These are phyloP conservation scores for Triplophysa tibetana DNA, from an alignment of 2,113 vertebrate genomes.

Conservation along the genomic window DNA sequence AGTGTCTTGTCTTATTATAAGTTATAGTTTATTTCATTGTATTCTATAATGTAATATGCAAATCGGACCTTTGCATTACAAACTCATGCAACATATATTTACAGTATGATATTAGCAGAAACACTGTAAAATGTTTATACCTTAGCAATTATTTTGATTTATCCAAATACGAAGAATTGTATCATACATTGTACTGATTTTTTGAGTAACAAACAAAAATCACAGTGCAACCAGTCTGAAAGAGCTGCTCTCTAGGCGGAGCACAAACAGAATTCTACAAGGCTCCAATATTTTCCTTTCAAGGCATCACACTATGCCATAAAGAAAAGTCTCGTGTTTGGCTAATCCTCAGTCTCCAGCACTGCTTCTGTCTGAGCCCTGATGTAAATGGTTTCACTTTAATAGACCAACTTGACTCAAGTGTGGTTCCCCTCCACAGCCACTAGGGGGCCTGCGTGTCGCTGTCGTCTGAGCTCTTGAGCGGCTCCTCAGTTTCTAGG, in stretches of 20 bases:
- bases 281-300: conserved; percentile 3
- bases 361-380: background rate
- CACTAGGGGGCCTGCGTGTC: conserved; percentile 74
- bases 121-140: conserved; percentile 40
- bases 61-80: conserved; percentile 19
- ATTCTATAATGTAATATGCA: background rate
- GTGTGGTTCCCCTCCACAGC: background rate
- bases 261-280: background rate
- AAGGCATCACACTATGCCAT: background rate
- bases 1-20: background rate
- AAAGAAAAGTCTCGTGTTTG: background rate
- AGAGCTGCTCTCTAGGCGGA: conserved; percentile 23
- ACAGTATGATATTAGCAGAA: conserved; percentile 11
- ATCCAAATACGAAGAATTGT: conserved; percentile 37
- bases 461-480: conserved; percentile 81
- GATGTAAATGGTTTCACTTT: conserved; percentile 9
- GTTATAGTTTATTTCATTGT: background rate
- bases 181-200: conserved; percentile 23
- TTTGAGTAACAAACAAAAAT: background rate
- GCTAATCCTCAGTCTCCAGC: background rate
- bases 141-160: conserved; percentile 2
- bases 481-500: conserved; percentile 48
- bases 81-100: conserved; percentile 27
- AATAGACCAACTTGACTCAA: background rate
- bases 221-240: conserved; percentile 35